Conservation (phyloP, 2,797 vertebrate genomes). For the Tolypeutes matacus region DNA sequence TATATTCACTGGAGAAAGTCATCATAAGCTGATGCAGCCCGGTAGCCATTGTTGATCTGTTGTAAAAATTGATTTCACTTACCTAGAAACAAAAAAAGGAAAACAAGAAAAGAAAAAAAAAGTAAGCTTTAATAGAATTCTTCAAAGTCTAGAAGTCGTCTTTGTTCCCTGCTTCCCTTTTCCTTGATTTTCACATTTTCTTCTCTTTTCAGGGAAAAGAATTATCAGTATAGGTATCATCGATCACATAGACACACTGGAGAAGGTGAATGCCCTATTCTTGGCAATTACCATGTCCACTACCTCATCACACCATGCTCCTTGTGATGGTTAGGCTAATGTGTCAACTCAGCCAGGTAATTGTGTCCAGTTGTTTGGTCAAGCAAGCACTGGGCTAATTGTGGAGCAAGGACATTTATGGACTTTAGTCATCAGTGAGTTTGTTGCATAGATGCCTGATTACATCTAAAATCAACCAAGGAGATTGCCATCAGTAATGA, state of each 20-base stretch:
- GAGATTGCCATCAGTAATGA: no score
- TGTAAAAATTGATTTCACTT: slow-evolving; percentile 87
- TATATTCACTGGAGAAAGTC: slow-evolving; percentile 14
- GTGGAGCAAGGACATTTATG: no score
- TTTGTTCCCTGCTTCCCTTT: not conserved
- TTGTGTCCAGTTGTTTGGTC: no score
- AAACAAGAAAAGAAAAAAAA: not conserved
- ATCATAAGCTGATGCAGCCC: not conserved
- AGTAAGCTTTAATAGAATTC: slow-evolving; percentile 76
- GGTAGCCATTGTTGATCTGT: not conserved
- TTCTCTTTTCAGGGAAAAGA: not conserved
- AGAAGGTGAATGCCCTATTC: not conserved
- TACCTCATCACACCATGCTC: not conserved
- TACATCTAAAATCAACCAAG: no score
- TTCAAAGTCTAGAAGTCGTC: slow-evolving; percentile 14
- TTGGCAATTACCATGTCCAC: not conserved
- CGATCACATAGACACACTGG: rapidly evolving
- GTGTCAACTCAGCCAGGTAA: no score
- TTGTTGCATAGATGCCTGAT: no score
- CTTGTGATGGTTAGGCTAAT: no score
- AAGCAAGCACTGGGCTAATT: no score
- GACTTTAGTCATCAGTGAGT: no score
- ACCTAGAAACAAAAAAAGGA: slow-evolving; percentile 86
- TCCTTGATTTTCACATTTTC: not conserved
- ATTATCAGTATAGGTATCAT: not conserved